A percentile compares a stretch with the other conserved stretches of the same genome.
Conservation (phyloP, 2,888 invertebrate genomes). For the Barypeithes pellucidus region DNA sequence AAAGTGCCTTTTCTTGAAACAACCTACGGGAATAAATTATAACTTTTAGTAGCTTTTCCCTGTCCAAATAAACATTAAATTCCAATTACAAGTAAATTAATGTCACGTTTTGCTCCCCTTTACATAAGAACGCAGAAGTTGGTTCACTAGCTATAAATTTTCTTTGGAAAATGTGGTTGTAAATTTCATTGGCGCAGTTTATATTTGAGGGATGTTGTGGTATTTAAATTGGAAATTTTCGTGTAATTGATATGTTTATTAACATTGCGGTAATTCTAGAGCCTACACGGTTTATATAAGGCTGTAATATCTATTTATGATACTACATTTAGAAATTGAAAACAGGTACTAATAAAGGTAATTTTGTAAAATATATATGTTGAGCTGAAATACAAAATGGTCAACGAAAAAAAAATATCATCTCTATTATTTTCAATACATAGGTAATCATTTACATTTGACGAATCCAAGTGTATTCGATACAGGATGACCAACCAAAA, state of each 20-base stretch:
- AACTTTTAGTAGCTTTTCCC: conserved; percentile 23
- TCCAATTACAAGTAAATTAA: conserved; percentile 22
- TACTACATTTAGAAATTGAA: too few species aligned
- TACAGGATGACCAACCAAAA: too few species aligned
- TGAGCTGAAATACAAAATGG: too few species aligned
- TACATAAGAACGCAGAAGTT: conserved; percentile 21
- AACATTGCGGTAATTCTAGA: neutral
- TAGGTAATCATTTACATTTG: too few species aligned
- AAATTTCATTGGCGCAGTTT: conserved; percentile 14
- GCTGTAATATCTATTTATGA: too few species aligned
- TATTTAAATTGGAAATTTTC: neutral
- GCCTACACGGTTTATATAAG: neutral
- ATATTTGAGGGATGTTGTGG: conserved; percentile 10
- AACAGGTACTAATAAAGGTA: too few species aligned
- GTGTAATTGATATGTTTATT: neutral
- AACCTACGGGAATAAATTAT: conserved; percentile 19
- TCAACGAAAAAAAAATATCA: too few species aligned
- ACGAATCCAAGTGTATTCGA: too few species aligned
- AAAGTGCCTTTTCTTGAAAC: conserved; percentile 15
- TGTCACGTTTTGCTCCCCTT: conserved; percentile 22
- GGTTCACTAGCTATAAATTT: conserved; percentile 20
- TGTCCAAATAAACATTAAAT: conserved; percentile 24
- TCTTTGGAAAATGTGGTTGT: conserved; percentile 23
- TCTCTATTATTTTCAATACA: too few species aligned
- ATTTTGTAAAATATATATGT: too few species aligned